These are phyloP conservation scores for Deilephila porcellus DNA, from an alignment of 2,888 invertebrate genomes.

Conservation along the genomic window DNA sequence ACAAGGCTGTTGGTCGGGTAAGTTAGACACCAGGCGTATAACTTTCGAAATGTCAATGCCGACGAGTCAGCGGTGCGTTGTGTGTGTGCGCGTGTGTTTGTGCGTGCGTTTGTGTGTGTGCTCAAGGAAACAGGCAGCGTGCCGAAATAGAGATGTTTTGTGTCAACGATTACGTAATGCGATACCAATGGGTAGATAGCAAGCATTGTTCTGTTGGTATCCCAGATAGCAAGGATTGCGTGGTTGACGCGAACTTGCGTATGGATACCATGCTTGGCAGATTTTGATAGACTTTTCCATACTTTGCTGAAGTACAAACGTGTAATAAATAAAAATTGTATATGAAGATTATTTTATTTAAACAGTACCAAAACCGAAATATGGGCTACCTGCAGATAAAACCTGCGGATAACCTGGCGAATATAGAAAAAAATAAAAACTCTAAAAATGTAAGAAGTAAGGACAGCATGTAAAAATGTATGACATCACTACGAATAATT, in stretches of 20 bases:
- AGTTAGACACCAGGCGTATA: constrained; percentile 33
- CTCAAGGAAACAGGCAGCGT: constrained; percentile 47
- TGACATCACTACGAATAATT: too few species aligned
- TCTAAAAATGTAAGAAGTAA: not conserved
- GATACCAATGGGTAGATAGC: constrained; percentile 63
- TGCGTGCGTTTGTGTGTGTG: constrained; percentile 4
- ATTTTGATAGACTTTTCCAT: constrained; percentile 28
- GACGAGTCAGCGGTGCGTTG: constrained; percentile 34
- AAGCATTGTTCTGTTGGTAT: constrained; percentile 70
- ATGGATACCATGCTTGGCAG: constrained; percentile 34
- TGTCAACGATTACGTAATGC: constrained; percentile 67
- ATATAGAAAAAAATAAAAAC: too few species aligned
- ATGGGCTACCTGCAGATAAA: too few species aligned
- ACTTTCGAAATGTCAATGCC: constrained; percentile 57
- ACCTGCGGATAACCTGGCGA: too few species aligned
- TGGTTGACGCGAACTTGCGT: constrained; percentile 50
- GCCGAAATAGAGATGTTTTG: constrained; percentile 64
- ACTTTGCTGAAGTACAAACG: not conserved
- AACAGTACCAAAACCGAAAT: too few species aligned
- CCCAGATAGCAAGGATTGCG: constrained; percentile 52
- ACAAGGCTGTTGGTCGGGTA: constrained; percentile 25
- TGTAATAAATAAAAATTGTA: too few species aligned
- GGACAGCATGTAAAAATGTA: too few species aligned
- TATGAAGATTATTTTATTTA: too few species aligned
- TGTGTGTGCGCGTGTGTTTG: not conserved